Evolutionary conservation across 2,888 invertebrate genomes (phyloP), one percentile per base, ranked within the genome.

Genomic region (Sicus ferrugineus): DNA sequence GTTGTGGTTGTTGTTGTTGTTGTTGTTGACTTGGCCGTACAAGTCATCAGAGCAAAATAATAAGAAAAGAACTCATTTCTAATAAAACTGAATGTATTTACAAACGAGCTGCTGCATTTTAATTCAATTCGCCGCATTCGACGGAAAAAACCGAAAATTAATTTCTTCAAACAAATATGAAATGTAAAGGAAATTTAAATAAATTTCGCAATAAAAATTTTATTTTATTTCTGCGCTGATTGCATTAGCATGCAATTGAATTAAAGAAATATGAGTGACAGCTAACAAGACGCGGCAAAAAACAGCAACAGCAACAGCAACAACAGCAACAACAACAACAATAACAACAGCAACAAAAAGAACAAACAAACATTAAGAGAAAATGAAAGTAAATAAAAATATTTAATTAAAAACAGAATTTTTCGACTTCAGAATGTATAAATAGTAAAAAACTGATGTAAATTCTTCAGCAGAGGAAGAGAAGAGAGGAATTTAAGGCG

Each of bases 221-320:
- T 66, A 42, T 69, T 69, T 69, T 58, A 69, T 69, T 69, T 59
- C 42, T n/a, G n/a, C 34, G 64, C 65, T 69, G 69, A 69, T 64
- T 63, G 64, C 69, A 58, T 63, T 69, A 28, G 61, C 34, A 52
- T 50, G 34, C 52, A 69, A 65, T 65, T 69, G 31, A 65, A 69
- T 69, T 64, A 50, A 66, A 52, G 50, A 65, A 26, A 54, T 14
- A 28, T 23, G 11, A 26, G 14, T 54, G 54, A 54, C 50, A 52
- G 21, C 50, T 52, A 52, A 52, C 19, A 52, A 52, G 50, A 52
- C 19, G 50, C 50, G 50, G 21, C 11, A 23, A 19, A 14, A 52
- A 21, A n/a, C 19, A 21, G 19, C 3, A n/a, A 54, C 23, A 54
- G 3, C 2, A 28, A 54, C 14, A 26, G 28, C 14, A 54, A 23